These are phyloP conservation scores for Bibio marci DNA, from an alignment of 2,888 invertebrate species.

Conservation along the genomic window DNA sequence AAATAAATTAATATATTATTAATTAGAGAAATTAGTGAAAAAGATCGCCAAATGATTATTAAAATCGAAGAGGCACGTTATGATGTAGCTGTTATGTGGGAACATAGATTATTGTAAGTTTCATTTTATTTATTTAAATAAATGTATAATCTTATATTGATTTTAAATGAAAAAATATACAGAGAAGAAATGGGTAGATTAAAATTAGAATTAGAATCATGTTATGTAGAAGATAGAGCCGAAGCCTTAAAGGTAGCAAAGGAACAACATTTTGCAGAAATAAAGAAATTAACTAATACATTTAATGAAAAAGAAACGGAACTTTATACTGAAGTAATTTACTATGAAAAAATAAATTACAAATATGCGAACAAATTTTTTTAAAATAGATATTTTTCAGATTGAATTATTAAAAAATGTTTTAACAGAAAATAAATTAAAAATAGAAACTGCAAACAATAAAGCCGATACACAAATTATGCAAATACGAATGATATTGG, in stretches of 20 bases:
- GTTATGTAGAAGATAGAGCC: conserved; percentile 40
- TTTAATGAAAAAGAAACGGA: conserved; percentile 39
- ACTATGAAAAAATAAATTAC: neutral
- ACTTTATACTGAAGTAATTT: conserved; percentile 34
- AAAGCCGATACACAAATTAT: conserved; percentile 50
- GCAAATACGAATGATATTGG: conserved; percentile 28
- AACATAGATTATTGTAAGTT: conserved; percentile 35
- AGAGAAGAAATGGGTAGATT: conserved; percentile 42
- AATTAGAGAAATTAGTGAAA: conserved; percentile 27
- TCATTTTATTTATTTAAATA: neutral
- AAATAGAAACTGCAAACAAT: conserved; percentile 41
- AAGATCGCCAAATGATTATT: conserved; percentile 29
- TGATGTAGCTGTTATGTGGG: conserved; percentile 43
- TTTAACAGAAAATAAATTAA: conserved; percentile 46
- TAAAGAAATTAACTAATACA: conserved; percentile 32
- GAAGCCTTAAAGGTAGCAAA: conserved; percentile 37
- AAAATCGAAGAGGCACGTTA: conserved; percentile 34
- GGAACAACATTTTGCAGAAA: conserved; percentile 38
- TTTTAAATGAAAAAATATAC: neutral
- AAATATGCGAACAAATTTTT: neutral
- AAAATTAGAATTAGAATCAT: conserved; percentile 40
- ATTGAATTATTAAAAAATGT: conserved; percentile 46
- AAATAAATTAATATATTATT: no score
- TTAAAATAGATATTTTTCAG: conserved; percentile 24
- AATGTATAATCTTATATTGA: neutral